phyloP scores from a whole-genome alignment of 2,113 vertebrate species.

The Psilopogon haemacephalus region DNA sequence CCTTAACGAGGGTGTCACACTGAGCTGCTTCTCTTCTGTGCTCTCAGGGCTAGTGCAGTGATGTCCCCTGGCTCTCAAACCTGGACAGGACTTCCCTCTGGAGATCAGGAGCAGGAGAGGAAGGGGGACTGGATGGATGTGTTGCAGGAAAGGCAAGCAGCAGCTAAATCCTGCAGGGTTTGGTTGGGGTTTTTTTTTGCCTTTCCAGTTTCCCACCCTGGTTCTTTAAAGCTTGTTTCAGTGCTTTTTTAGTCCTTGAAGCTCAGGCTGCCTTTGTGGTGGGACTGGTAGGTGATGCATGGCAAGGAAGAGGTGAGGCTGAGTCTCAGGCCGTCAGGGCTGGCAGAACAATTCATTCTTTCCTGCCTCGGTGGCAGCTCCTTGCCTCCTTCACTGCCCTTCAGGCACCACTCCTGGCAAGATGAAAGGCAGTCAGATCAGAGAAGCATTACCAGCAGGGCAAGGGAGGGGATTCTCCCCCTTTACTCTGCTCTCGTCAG shows the following conservation, averaged over 20 bases:
- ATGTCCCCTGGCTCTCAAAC: neutral
- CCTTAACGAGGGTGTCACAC: neutral
- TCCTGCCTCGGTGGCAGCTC: neutral
- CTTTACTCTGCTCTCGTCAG: too few species aligned
- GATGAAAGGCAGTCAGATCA: neutral
- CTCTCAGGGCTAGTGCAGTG: neutral
- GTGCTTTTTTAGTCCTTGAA: slow-evolving; percentile 40
- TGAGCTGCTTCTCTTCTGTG: neutral
- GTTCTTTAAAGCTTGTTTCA: neutral
- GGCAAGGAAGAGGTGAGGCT: neutral
- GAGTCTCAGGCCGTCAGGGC: neutral
- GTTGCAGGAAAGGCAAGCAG: neutral
- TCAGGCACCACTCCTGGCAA: neutral
- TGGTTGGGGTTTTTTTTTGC: neutral
- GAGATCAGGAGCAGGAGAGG: neutral
- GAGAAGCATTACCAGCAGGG: too few species aligned
- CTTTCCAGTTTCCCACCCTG: neutral
- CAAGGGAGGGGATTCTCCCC: too few species aligned
- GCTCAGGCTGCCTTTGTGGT: neutral
- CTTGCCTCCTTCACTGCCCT: neutral
- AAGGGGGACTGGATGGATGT: neutral
- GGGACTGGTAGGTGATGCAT: slow-evolving; percentile 3
- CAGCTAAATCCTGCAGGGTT: neutral
- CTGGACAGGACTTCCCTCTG: neutral
- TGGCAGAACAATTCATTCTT: slow-evolving; percentile 25